These are phyloP conservation scores for Drosophila miranda DNA, from an alignment of 1,140 invertebrate genomes.

Conservation along the genomic window DNA sequence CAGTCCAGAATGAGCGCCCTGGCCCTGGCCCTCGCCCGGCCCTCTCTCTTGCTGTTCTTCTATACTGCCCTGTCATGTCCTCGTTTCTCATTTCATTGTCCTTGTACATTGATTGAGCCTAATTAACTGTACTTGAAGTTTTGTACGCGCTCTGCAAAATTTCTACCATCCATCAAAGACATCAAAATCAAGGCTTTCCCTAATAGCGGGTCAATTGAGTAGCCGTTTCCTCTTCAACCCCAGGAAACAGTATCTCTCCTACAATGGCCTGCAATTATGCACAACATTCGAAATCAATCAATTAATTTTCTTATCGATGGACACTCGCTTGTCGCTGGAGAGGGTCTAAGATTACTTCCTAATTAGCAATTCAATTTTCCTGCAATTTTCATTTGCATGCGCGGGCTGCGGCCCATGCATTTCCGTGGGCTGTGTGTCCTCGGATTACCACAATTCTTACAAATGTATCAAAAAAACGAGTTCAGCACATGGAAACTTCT, in stretches of 20 bases:
- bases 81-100: slow-evolving; percentile 23
- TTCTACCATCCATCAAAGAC: slow-evolving; percentile 77
- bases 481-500: too few relatives aligned
- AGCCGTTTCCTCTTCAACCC: slow-evolving; percentile 16
- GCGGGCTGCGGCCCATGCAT: too few relatives aligned
- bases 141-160: slow-evolving; percentile 65
- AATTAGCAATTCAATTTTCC: too few relatives aligned
- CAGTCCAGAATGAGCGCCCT: not conserved
- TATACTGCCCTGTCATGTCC: slow-evolving; percentile 22
- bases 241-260: slow-evolving; percentile 30
- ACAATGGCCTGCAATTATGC: slow-evolving; percentile 72
- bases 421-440: too few relatives aligned
- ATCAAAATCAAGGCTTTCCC: slow-evolving; percentile 27
- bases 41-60: not conserved
- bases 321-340: slow-evolving; percentile 8
- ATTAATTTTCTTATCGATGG: slow-evolving; percentile 70
- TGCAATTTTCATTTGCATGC: too few relatives aligned
- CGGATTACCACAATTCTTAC: too few relatives aligned
- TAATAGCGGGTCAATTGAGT: slow-evolving; percentile 1
- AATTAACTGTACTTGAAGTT: slow-evolving; percentile 80
- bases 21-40: slow-evolving; percentile 1
- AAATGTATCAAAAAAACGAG: too few relatives aligned
- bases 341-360: too few relatives aligned
- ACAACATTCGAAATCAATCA: slow-evolving; percentile 59
- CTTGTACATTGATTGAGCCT: slow-evolving; percentile 68